These are phyloP conservation scores for Heterodera schachtii DNA, from an alignment of 1,140 invertebrate species.

Conservation along the genomic window DNA sequence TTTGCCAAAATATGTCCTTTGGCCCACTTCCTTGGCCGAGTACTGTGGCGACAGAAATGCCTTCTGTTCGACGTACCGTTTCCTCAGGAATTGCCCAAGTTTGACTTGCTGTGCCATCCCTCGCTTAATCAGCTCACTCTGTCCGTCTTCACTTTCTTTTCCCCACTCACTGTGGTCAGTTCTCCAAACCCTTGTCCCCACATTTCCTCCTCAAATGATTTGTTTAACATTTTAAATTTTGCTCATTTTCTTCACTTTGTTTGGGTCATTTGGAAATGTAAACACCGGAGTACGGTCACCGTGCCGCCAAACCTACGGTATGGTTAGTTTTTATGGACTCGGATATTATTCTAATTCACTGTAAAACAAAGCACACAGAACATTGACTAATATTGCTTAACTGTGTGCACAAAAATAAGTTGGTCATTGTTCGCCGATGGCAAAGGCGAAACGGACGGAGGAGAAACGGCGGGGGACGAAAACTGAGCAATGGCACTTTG, in stretches of 20 bases:
- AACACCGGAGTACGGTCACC: conserved; percentile 26
- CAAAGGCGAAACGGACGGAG: not conserved
- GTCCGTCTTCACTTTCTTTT: not conserved
- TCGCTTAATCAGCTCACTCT: not conserved
- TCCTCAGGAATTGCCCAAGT: conserved; percentile 81
- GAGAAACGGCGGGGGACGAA: not conserved
- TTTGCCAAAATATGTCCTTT: not conserved
- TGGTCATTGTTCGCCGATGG: conserved; percentile 7
- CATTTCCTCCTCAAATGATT: not conserved
- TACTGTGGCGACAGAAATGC: conserved; percentile 24
- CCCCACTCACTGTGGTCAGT: conserved; percentile 20
- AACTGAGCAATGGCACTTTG: not conserved
- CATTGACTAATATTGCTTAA: not conserved
- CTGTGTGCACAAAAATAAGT: conserved; percentile 32
- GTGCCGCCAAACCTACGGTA: conserved; percentile 32
- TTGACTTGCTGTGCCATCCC: conserved; percentile 31
- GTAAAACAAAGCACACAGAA: too few relatives aligned
- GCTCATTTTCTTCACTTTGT: conserved; percentile 10
- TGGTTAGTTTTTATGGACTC: not conserved
- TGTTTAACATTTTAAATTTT: too few relatives aligned
- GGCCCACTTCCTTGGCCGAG: not conserved
- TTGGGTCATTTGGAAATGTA: conserved; percentile 26
- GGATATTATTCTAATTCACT: too few relatives aligned
- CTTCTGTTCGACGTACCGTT: conserved; percentile 63
- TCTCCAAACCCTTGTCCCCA: conserved; percentile 26